Base-by-base conservation (phyloP, 2,888 invertebrate genomes). In the Drosophila atroscutellata region DNA sequence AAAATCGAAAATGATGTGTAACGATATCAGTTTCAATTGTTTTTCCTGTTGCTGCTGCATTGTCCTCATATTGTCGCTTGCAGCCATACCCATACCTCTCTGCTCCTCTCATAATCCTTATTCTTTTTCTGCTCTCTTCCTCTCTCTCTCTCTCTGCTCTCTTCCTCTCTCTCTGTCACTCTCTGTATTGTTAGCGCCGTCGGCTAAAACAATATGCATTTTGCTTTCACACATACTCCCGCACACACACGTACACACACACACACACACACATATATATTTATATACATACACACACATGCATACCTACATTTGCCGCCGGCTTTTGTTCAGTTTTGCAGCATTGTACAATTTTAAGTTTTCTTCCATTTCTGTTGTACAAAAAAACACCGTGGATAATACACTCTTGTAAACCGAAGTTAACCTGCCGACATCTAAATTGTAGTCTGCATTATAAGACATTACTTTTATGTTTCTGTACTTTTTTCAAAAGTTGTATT, bases 171-270 rank as follows among this genome's bases (percentile, higher is more conserved):
- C 6, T 52, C 11, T 60, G 2, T 37, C 11, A 8, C 11, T 39
- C 13, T 32, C 15, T 64, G 26, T 30, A 56, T 30, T 56, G 55
- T 62, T 24, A 52, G 45, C 36, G 63, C 72, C 61, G 55, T 47
- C 52, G 74, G 79, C 79, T 50, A 66, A 69, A 78, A 73, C 65
- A 69, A 69, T 74, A 66, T 56, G 62, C 59, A 66, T 59, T 74
- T 81, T 70, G 50, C 45, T 55, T 57, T 65, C 79, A 68, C 70
- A 77, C 70, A 34, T 56, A 60, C 61, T 18, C 45, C 52, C n/a
- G 11, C 54, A 30, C 34, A 37, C 20, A 20, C 49, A 56, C 34
- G 15, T 49, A 28, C 32, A 15, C 50, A 11, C 32, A 50, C 49
- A 15, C 45, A 20, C 6, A 11, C 13, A 26, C 11, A n/a, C 34